Conservation (phyloP, 1,140 invertebrate genomes). For the Leptopilina boulardi region DNA sequence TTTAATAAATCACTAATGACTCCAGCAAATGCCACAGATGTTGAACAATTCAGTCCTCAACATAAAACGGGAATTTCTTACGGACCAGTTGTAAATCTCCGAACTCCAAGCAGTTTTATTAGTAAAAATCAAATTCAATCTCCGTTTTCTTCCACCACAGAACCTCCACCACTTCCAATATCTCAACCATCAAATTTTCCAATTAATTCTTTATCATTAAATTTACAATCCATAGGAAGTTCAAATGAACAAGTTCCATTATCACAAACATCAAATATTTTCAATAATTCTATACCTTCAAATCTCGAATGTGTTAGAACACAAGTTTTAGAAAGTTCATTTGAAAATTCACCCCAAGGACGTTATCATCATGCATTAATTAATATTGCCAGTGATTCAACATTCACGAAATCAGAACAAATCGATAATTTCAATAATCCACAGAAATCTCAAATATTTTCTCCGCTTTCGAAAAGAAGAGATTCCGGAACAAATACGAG, state of each 20-base stretch:
- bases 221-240: no score
- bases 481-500: neutral
- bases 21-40: slow-evolving; percentile 66
- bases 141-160: neutral
- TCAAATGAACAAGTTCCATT: neutral
- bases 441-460: slow-evolving; percentile 34
- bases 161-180: neutral
- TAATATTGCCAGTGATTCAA: slow-evolving; percentile 46
- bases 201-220: neutral
- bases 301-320: slow-evolving; percentile 33
- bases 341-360: slow-evolving; percentile 49
- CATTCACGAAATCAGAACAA: slow-evolving; percentile 40
- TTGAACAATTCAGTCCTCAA: slow-evolving; percentile 61
- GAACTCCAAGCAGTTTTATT: slow-evolving; percentile 73
- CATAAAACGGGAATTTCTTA: slow-evolving; percentile 49
- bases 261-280: slow-evolving; percentile 34
- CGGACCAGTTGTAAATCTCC: slow-evolving; percentile 58
- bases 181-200: neutral
- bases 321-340: slow-evolving; percentile 28
- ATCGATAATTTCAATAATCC: slow-evolving; percentile 40
- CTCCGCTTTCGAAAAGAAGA: slow-evolving; percentile 24
- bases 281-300: slow-evolving; percentile 31
- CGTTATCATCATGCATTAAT: slow-evolving; percentile 54
- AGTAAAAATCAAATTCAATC: slow-evolving; percentile 48
- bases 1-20: slow-evolving; percentile 64